Conservation (phyloP, 2,113 vertebrate species). For the Equus przewalskii region DNA sequence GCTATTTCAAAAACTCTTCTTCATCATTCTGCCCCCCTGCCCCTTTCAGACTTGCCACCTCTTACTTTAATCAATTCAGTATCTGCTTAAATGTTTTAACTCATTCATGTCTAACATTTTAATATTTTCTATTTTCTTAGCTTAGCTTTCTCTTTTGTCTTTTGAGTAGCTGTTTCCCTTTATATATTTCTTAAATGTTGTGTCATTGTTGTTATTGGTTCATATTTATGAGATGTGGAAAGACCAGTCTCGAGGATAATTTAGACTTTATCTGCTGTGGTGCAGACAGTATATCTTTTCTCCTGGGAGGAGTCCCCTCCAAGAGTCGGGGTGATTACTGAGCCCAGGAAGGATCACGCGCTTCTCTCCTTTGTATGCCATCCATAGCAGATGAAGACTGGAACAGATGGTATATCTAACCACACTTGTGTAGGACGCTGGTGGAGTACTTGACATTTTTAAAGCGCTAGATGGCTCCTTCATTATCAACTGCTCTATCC, state of each 20-base stretch:
- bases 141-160: not conserved
- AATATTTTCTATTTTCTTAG: not conserved
- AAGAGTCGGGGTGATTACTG: not conserved
- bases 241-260: not conserved
- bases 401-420: no score
- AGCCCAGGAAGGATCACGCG: fast-evolving
- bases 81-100: not conserved
- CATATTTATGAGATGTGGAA: not conserved
- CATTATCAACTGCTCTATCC: not conserved
- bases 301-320: not conserved
- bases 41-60: not conserved
- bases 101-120: not conserved
- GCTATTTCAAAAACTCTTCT: not conserved
- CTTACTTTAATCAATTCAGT: not conserved
- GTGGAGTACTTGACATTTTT: not conserved
- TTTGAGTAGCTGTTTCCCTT: not conserved
- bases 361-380: not conserved
- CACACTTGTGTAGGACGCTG: not conserved
- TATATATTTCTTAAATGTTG: not conserved
- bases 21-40: not conserved
- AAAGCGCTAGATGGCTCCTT: not conserved
- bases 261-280: not conserved
- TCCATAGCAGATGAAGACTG: not conserved
- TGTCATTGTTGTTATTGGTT: not conserved
- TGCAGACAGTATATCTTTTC: not conserved